Percentiles rank a stretch among this genome's conserved stretches.
These are phyloP conservation scores for Penaeus monodon DNA, from an alignment of 2,888 invertebrate genomes.

Conservation along the genomic window DNA sequence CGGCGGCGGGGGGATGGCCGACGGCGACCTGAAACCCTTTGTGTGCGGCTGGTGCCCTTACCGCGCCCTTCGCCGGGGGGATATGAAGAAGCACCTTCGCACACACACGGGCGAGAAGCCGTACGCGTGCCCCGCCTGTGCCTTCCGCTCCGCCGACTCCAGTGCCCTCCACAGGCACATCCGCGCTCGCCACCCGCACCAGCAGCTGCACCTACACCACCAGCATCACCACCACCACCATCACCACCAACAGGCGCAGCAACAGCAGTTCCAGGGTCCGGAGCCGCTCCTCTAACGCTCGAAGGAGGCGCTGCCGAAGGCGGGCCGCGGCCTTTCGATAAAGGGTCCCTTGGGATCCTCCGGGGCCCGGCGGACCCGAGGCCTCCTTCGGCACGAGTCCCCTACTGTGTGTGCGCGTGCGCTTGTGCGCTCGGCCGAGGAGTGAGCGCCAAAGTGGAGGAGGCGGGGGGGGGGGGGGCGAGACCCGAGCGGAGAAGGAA, in stretches of 20 bases:
- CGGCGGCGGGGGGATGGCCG: conserved; percentile 17
- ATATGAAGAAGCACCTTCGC: conserved; percentile 58
- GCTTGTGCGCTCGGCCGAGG: neutral
- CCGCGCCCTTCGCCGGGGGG: conserved; percentile 44
- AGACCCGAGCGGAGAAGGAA: neutral
- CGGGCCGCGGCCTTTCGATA: neutral
- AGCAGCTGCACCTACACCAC: conserved; percentile 15
- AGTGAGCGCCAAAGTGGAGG: neutral
- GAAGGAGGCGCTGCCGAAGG: neutral
- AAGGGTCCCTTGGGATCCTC: neutral
- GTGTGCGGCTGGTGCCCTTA: conserved; percentile 54
- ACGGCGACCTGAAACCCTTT: conserved; percentile 48
- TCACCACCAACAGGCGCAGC: neutral
- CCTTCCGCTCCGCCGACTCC: conserved; percentile 54
- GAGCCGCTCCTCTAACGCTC: neutral
- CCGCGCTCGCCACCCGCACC: conserved; percentile 43
- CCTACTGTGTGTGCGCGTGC: neutral
- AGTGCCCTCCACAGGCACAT: conserved; percentile 61
- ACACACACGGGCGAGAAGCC: conserved; percentile 62
- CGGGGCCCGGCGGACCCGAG: too few species aligned
- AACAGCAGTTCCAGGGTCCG: neutral
- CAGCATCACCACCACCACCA: conserved; percentile 24
- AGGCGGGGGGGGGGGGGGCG: too few species aligned
- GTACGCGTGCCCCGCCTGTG: conserved; percentile 50
- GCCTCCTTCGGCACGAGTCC: too few species aligned